These are phyloP conservation scores for Baccha elongata DNA, from an alignment of 2,888 invertebrate species.

Conservation along the genomic window DNA sequence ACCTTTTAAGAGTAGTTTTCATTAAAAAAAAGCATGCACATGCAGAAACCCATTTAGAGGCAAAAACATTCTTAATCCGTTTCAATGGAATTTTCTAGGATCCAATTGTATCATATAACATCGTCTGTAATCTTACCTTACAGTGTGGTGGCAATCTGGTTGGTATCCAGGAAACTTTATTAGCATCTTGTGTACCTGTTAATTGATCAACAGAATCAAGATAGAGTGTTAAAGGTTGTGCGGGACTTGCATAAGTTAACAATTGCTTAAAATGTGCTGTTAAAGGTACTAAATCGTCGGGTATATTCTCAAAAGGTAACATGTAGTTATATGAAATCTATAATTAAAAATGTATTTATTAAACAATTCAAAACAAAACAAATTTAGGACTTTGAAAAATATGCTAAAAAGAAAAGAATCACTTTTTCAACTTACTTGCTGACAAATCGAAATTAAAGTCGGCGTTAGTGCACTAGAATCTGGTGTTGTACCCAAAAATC, in stretches of 20 bases:
- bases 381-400: too few relatives aligned
- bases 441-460: constrained; percentile 96
- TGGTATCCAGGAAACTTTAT: constrained; percentile 98
- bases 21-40: constrained; percentile 24
- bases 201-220: constrained; percentile 98
- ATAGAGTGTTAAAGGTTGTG: constrained; percentile 94
- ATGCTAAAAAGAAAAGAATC: background rate
- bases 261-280: constrained; percentile 98
- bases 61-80: constrained; percentile 4
- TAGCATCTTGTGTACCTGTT: constrained; percentile 96
- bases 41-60: constrained; percentile 4
- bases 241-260: constrained; percentile 89
- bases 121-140: constrained; percentile 85
- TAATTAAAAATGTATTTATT: constrained; percentile 75
- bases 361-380: background rate
- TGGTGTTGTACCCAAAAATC: constrained; percentile 98
- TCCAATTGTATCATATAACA: background rate
- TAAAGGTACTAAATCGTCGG: constrained; percentile 97
- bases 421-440: constrained; percentile 86
- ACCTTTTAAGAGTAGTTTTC: background rate
- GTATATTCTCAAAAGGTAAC: constrained; percentile 95
- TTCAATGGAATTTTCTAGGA: constrained; percentile 10
- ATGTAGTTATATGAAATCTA: constrained; percentile 96
- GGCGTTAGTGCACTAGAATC: constrained; percentile 97
- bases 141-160: constrained; percentile 93